A percentile compares a stretch with the other conserved stretches of the same genome.
Conservation (phyloP, 2,797 vertebrate species). For the Pipistrellus kuhlii region DNA sequence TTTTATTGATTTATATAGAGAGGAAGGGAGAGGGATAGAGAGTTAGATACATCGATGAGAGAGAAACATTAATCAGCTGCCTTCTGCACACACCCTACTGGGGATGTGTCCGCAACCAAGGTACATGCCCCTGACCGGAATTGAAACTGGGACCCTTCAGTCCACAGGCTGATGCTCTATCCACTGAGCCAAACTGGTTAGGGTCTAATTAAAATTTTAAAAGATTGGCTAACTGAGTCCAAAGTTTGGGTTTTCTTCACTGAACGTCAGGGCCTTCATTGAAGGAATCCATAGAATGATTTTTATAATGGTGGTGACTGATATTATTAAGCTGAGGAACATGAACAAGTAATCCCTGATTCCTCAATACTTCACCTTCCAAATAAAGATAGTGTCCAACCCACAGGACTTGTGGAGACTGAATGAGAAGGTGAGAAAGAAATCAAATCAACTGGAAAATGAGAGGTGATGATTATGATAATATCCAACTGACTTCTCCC, state of each 20-base stretch:
- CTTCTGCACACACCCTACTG: too few relatives aligned
- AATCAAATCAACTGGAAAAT: not conserved
- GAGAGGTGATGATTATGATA: not conserved
- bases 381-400: not conserved
- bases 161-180: too few relatives aligned
- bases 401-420: not conserved
- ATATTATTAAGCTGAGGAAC: not conserved
- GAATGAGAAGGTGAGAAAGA: not conserved
- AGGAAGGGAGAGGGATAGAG: too few relatives aligned
- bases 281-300: not conserved
- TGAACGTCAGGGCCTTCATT: not conserved
- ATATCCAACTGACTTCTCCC: not conserved
- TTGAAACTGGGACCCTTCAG: too few relatives aligned
- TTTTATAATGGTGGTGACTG: not conserved
- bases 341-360: not conserved
- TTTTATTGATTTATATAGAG: too few relatives aligned
- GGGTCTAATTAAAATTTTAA: slow-evolving; percentile 9
- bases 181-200: too few relatives aligned
- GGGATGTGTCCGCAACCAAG: too few relatives aligned
- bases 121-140: too few relatives aligned
- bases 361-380: not conserved
- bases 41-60: too few relatives aligned
- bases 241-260: not conserved
- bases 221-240: not conserved
- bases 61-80: too few relatives aligned